Base-by-base conservation (phyloP, 2,113 vertebrate genomes). In the Labrus mixtus region DNA sequence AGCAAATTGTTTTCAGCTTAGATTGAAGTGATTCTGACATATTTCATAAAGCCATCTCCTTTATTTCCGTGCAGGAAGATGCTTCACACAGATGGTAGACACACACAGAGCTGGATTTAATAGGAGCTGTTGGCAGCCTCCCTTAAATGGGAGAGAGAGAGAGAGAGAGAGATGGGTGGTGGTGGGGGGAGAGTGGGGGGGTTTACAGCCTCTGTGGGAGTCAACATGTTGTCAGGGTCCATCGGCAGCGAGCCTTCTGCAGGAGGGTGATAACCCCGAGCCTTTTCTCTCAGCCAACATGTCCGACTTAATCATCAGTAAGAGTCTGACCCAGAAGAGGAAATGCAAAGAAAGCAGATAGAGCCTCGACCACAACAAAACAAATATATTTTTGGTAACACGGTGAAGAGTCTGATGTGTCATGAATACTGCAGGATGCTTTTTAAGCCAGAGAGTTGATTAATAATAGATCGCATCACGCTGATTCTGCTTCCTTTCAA, bases 201-300 rank as follows among this genome's bases (percentile, higher is more conserved):
- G 48, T 72, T 84, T 70, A 66, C 73, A 76, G 53, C 57, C 71
- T 68, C 57, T 16, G 68, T 69, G 65, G 84, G 75, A 80, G 73
- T 78, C 46, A n/a, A 76, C 76, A 48, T 79, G 22, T 87, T 79
- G 73, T 81, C 81, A 80, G 78, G 73, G 78, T 78, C 68, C 74
- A 73, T 81, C 46, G 69, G 68, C 66, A 67, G 79, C 33, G 8
- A 67, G 22, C 41, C 23, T 68, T 78, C 82, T 76, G 86, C 72
- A 70, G 46, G 53, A 37, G 55, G 70, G 48, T 25, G 81, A 89
- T 68, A 79, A 85, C 78, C 79, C 45, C 41, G 10, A 76, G 87
- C 72, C 33, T 22, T 60, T 56, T 82, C 48, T 50, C 66, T 70
- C 79, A 48, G 79, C 77, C 79, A 50, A 51, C 82, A 68, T 54